Evolutionary conservation across 2,888 invertebrate species (phyloP), one percentile per base, ranked within the genome.

Genomic region (Morinoia aosen): DNA sequence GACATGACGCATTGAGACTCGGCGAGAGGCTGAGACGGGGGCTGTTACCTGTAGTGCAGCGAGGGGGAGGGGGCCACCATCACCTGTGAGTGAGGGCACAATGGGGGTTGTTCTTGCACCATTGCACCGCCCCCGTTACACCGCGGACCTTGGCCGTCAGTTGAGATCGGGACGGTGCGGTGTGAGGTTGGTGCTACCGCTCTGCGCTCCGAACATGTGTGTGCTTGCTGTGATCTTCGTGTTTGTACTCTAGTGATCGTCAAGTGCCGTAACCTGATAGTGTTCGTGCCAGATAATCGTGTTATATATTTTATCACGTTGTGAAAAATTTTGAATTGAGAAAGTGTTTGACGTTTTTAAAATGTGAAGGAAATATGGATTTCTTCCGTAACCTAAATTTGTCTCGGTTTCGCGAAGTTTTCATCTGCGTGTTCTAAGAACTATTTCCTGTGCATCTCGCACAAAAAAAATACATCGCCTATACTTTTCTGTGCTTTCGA

Each of bases 131-230:
- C 91, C 33, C 57, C 91, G 48, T 16, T 14, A 91, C 91, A 91
- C 48, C 14, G 91, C 91, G 25, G 91, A 91, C 91, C 91, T 91
- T 91, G 91, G 91, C 91, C 91, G 57, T 91, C 91, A 91, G 91
- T 91, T 57, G 56, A 57, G 91, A 14, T 91, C 57, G 19, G 19
- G 91, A 91, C 25, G 56, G 56, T 90, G 48, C 57, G 56, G 91
- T 57, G 91, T 48, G 91, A 88, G 93, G 58, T n/a, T n/a, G 93
- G 58, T 48, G 61, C 25, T 88, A 48, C 57, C 57, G 95, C 57
- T 57, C 33, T 95, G 88, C 11, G 12, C 61, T 11, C 90, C 91
- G 8, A 48, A 33, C 58, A 88, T n/a, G 48, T 57, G 12, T 39
- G 25, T 95, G 58, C 40, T 90, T 5, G 14, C 64, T 19, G 64